Conservation (phyloP, 2,888 invertebrate genomes). For the Ypsolopha sequella region DNA sequence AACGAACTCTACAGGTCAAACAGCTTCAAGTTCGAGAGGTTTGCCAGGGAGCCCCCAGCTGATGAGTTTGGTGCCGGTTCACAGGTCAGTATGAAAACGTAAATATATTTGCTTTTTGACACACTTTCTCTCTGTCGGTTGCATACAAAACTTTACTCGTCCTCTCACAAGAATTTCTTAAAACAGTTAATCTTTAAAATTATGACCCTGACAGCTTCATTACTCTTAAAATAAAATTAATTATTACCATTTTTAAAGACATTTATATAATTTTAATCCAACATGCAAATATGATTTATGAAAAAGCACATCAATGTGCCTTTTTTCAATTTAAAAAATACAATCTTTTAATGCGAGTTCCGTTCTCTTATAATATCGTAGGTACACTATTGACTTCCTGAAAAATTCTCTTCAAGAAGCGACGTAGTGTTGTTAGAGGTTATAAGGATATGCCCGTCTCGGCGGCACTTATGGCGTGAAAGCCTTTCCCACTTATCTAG, state of each 20-base stretch:
- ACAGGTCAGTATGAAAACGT: slow-evolving; percentile 70
- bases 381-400: background rate
- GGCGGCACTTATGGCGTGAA: slow-evolving; percentile 28
- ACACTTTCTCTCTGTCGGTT: no score
- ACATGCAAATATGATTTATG: no score
- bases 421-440: slow-evolving; percentile 10
- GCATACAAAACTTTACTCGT: no score
- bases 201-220: no score
- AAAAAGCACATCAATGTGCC: background rate
- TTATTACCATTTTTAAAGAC: background rate
- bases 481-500: slow-evolving; percentile 61
- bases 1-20: slow-evolving; percentile 89
- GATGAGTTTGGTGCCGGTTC: slow-evolving; percentile 76
- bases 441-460: slow-evolving; percentile 17
- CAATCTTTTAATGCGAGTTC: no score
- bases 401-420: slow-evolving; percentile 4
- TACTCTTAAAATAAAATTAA: no score
- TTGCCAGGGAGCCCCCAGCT: slow-evolving; percentile 76
- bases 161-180: no score
- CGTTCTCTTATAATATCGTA: no score
- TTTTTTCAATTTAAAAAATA: background rate
- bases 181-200: no score
- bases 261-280: no score
- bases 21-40: slow-evolving; percentile 89
- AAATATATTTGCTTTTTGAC: no score